These are phyloP conservation scores for Nasua narica DNA, from an alignment of 2,797 vertebrate species.

Conservation along the genomic window DNA sequence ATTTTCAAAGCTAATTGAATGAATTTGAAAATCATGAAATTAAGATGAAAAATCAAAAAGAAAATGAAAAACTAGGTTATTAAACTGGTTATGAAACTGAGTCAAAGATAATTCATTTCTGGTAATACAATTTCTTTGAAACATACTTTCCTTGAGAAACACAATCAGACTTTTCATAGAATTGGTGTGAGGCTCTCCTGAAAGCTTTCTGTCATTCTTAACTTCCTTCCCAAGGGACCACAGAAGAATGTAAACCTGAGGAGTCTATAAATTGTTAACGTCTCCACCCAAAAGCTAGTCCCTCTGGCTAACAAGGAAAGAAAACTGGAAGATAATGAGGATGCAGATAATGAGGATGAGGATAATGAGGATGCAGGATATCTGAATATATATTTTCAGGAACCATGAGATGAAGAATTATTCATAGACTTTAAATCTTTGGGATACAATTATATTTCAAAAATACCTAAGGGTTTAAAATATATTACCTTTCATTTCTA, in stretches of 20 bases:
- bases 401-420: conserved; percentile 24
- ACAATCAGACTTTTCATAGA: conserved; percentile 56
- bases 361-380: neutral
- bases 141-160: conserved; percentile 59
- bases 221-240: conserved; percentile 61
- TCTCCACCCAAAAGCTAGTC: conserved; percentile 29
- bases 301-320: conserved; percentile 8
- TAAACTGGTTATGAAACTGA: conserved; percentile 58
- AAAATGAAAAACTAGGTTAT: conserved; percentile 43
- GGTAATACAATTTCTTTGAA: conserved; percentile 68
- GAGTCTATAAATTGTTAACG: neutral
- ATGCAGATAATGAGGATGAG: conserved; percentile 46
- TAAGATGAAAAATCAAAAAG: conserved; percentile 42
- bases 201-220: conserved; percentile 45
- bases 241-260: neutral
- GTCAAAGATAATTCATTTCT: conserved; percentile 57
- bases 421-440: conserved; percentile 32
- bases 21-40: conserved; percentile 53
- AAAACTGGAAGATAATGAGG: conserved; percentile 35
- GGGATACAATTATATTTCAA: conserved; percentile 2
- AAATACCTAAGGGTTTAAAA: conserved; percentile 31
- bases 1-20: neutral
- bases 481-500: conserved; percentile 30
- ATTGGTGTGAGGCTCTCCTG: conserved; percentile 38
- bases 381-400: neutral